Conservation (phyloP, 2,888 invertebrate genomes). For the Platycheirus albimanus region DNA sequence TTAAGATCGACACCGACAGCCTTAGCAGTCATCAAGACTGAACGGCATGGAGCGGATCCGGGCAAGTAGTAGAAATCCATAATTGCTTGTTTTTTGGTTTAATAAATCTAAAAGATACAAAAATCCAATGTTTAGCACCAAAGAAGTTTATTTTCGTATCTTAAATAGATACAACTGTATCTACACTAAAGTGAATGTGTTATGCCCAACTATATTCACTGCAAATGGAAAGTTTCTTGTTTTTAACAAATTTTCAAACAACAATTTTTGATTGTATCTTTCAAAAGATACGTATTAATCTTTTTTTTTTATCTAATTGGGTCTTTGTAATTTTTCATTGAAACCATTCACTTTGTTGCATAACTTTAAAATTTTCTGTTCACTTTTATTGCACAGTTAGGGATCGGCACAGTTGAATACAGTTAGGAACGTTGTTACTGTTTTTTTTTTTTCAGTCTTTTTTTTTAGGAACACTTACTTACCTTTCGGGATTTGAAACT, state of each 20-base stretch:
- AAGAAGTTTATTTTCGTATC: background rate
- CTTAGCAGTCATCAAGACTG: conserved; percentile 86
- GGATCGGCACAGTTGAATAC: conserved; percentile 3
- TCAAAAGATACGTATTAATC: no score
- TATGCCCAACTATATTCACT: background rate
- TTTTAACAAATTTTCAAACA: background rate
- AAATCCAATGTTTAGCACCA: background rate
- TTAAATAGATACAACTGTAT: conserved; percentile 24
- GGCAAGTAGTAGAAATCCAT: conserved; percentile 87
- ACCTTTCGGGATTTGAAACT: conserved; percentile 12
- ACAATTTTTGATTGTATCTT: background rate
- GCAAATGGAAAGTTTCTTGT: background rate
- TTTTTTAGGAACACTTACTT: conserved; percentile 52
- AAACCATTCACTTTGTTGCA: conserved; percentile 21
- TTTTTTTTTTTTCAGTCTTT: background rate
- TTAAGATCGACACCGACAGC: conserved; percentile 87
- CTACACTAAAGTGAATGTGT: background rate
- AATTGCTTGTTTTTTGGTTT: conserved; percentile 45
- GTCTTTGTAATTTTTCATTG: background rate
- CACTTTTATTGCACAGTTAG: conserved; percentile 4
- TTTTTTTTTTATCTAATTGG: background rate
- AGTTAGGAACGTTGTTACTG: background rate
- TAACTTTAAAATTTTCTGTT: background rate
- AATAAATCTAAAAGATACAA: conserved; percentile 27
- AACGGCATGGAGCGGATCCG: conserved; percentile 87